Conservation (phyloP, 2,888 invertebrate genomes). For the Perdita meconis region DNA sequence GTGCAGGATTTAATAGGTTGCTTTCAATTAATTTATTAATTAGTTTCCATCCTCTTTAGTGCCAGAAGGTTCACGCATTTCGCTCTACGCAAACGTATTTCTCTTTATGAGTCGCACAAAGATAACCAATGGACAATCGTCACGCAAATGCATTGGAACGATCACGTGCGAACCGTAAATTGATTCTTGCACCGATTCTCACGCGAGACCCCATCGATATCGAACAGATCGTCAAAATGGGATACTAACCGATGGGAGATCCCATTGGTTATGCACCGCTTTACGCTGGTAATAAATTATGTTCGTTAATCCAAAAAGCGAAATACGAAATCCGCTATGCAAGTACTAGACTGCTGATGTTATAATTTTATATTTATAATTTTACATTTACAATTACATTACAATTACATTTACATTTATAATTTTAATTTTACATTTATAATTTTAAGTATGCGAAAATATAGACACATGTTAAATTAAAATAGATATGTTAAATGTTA, state of each 20-base stretch:
- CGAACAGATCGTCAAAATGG: slow-evolving; percentile 17
- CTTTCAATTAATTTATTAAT: too few relatives aligned
- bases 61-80: not conserved
- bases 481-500: too few relatives aligned
- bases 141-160: slow-evolving; percentile 53
- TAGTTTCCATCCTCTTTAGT: not conserved
- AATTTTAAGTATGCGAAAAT: too few relatives aligned
- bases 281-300: slow-evolving; percentile 43
- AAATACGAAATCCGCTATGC: too few relatives aligned
- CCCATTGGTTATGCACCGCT: slow-evolving; percentile 28
- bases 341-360: too few relatives aligned
- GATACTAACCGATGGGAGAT: slow-evolving; percentile 28
- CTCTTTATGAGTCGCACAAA: not conserved
- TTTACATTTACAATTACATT: too few relatives aligned
- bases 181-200: slow-evolving; percentile 58
- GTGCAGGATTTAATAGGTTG: too few relatives aligned
- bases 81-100: not conserved
- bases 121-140: slow-evolving; percentile 36
- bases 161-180: slow-evolving; percentile 53
- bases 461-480: too few relatives aligned
- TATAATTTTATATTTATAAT: too few relatives aligned
- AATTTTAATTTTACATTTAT: too few relatives aligned
- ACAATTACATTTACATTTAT: too few relatives aligned
- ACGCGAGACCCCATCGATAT: slow-evolving; percentile 47
- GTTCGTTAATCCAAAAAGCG: slow-evolving; percentile 37